These are phyloP conservation scores for Microdon myrmicae DNA, from an alignment of 2,888 invertebrate species.

Conservation along the genomic window DNA sequence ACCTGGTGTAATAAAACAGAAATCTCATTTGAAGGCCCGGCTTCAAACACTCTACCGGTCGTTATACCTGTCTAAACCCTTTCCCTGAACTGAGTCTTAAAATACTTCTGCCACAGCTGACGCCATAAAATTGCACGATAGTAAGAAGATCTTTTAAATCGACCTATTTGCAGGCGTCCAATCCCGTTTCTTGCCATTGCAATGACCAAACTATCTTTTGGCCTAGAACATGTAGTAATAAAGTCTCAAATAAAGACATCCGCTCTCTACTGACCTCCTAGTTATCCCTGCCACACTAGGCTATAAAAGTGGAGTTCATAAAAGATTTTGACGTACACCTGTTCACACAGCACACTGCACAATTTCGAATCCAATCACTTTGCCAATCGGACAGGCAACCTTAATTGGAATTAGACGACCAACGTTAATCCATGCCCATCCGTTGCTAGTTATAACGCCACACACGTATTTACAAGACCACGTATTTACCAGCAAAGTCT, in stretches of 20 bases:
- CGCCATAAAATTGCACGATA: no score
- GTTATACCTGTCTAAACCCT: no score
- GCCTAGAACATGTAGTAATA: conserved; percentile 42
- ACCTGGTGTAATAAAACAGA: no score
- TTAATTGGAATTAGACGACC: conserved; percentile 50
- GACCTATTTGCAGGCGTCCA: not conserved
- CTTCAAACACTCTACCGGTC: no score
- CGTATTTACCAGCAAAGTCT: conserved; percentile 27
- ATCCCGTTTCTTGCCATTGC: no score
- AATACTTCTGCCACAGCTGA: no score
- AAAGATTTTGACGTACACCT: conserved; percentile 44
- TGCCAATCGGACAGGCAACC: conserved; percentile 36
- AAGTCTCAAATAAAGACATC: conserved; percentile 24
- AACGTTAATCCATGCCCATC: conserved; percentile 32
- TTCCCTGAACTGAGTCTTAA: no score
- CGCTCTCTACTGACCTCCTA: conserved; percentile 13
- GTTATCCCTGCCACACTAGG: no score
- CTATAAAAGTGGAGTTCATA: conserved; percentile 21
- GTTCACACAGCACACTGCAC: no score
- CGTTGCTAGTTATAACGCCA: conserved; percentile 4
- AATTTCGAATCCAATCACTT: conserved; percentile 40
- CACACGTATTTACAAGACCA: conserved; percentile 29
- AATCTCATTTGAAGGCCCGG: no score
- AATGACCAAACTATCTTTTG: no score
- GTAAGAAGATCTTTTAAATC: conserved; percentile 6